Conservation (phyloP, 1,140 invertebrate genomes). For the Cydia fagiglandana region DNA sequence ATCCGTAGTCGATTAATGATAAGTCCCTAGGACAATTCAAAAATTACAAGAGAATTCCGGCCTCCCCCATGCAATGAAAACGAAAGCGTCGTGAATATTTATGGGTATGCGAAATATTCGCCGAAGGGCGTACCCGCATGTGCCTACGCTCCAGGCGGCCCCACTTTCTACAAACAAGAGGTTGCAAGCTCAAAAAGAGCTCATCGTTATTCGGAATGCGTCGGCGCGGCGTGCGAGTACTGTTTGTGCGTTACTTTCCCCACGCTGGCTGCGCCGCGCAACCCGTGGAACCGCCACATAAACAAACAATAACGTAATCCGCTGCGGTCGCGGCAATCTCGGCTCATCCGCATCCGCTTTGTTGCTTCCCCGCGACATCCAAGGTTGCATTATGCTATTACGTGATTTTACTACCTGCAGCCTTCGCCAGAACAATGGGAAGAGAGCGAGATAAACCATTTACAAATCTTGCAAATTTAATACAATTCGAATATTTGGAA, state of each 20-base stretch:
- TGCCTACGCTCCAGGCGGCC: slow-evolving; percentile 42
- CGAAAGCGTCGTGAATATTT: slow-evolving; percentile 73
- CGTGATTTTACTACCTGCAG: slow-evolving; percentile 22
- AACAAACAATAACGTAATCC: slow-evolving; percentile 51
- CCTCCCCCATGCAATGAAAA: slow-evolving; percentile 58
- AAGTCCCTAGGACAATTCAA: too few species aligned
- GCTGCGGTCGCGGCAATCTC: slow-evolving; percentile 42
- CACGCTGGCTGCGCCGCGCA: slow-evolving; percentile 36
- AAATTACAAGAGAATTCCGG: too few species aligned
- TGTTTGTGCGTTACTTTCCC: slow-evolving; percentile 69
- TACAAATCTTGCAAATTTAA: slow-evolving; percentile 5
- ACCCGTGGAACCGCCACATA: slow-evolving; percentile 37
- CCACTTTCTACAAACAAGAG: slow-evolving; percentile 69
- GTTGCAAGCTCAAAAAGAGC: slow-evolving; percentile 56
- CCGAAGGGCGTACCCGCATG: slow-evolving; percentile 75
- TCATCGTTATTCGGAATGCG: slow-evolving; percentile 70
- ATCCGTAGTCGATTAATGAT: too few species aligned
- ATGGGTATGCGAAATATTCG: slow-evolving; percentile 69
- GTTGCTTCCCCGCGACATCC: slow-evolving; percentile 30
- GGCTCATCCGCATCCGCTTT: slow-evolving; percentile 55
- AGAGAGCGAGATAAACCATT: slow-evolving; percentile 1
- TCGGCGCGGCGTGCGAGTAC: slow-evolving; percentile 40
- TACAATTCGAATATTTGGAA: background rate
- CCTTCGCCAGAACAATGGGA: slow-evolving; percentile 19
- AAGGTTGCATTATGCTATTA: slow-evolving; percentile 19